These are phyloP conservation scores for Cassiopea xamachana DNA, from an alignment of 30 jellyfish, hydroid and myxozoan genomes.

Conservation along the genomic window DNA sequence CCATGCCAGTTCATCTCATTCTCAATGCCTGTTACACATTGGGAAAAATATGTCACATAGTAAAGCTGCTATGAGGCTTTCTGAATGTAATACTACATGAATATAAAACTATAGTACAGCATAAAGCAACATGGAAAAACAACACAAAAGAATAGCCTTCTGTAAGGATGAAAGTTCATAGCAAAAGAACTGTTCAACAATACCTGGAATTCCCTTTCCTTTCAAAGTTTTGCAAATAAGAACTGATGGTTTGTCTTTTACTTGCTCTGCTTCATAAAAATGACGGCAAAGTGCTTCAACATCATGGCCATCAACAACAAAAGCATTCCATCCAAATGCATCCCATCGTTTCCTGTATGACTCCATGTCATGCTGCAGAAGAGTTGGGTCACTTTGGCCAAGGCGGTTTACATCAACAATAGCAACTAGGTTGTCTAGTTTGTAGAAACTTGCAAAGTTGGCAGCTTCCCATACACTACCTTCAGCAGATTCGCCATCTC, in stretches of 20 bases:
- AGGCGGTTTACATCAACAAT: conserved; percentile 93
- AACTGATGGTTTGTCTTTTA: conserved; percentile 86
- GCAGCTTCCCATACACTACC: conserved; percentile 99
- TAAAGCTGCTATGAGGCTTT: too few species aligned
- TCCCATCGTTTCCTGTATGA: conserved; percentile 94
- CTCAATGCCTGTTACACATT: conserved; percentile 80
- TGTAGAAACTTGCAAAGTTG: conserved; percentile 93
- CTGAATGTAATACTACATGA: too few species aligned
- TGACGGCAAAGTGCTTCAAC: conserved; percentile 87
- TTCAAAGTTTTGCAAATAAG: conserved; percentile 91
- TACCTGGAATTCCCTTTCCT: conserved; percentile 86
- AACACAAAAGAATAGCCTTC: not conserved
- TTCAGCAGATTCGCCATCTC: conserved; percentile 99
- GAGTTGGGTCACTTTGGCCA: conserved; percentile 98
- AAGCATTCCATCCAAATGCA: conserved; percentile 95
- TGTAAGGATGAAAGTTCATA: not conserved
- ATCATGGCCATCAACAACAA: conserved; percentile 93
- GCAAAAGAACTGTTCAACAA: not conserved
- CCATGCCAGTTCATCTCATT: conserved; percentile 98
- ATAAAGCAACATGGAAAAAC: too few species aligned
- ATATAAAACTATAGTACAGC: too few species aligned
- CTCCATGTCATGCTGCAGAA: conserved; percentile 87
- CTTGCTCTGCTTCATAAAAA: conserved; percentile 80
- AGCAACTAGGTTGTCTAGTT: conserved; percentile 94
- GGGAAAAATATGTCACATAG: not conserved